Base-by-base conservation (phyloP, 2,888 invertebrate species). In the Chloroclysta siterata region DNA sequence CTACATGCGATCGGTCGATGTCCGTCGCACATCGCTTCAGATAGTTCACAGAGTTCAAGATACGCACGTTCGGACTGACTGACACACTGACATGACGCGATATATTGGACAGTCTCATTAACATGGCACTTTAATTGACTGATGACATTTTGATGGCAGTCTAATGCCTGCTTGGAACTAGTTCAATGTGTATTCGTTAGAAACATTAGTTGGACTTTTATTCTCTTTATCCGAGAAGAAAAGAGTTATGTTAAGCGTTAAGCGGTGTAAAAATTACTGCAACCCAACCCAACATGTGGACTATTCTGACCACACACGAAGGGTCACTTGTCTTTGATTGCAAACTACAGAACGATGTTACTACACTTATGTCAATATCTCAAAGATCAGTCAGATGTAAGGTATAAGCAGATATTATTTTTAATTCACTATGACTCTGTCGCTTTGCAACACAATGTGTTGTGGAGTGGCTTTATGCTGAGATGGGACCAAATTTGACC, bases 1-100 rank as follows among this genome's bases (percentile, higher is more conserved):
- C 79, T 66, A 80, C 73, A 72, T 80, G 65, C 68, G 73, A 42
- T 56, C 74, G 77, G 73, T 73, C 79, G 73, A 72, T 74, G 77
- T 59, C 72, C 77, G 71, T 69, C 66, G 69, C 72, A 69, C 74
- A 66, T 69, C 70, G 71, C 66, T 73, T 72, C 71, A 71, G 66
- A 62, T 69, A 57, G 67, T 65, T 69, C 71, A 65, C 59, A 48
- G 69, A 66, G 66, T 71, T 69, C 70, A 63, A 57, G 63, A 68
- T 68, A 68, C 66, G 64, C 68, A 64, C 62, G 65, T 55, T 62
- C 22, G 17, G 29, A 63, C 51, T 66, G 63, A 63, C 66, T 66
- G 63, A 60, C 66, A 64, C 55, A 60, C 56, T 63, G 66, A 60
- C 63, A 62, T 53, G 42, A 39, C 54, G 60, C 52, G 57, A 59